Conservation (phyloP, 2,888 invertebrate species). For the Sinentomon sp. region DNA sequence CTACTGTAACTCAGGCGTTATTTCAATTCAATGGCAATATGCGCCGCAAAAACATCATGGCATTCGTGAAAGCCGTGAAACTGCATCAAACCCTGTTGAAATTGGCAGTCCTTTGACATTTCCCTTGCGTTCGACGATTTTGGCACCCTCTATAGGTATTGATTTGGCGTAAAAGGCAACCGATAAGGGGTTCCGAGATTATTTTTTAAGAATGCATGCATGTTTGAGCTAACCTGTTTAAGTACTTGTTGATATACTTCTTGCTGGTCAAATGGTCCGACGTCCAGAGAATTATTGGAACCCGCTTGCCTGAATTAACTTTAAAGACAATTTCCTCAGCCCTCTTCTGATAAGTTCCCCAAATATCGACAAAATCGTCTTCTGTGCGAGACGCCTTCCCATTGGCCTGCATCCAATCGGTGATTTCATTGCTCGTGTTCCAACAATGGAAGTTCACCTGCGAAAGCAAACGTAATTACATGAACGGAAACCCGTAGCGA, state of each 20-base stretch:
- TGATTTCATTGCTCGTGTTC: slow-evolving; percentile 39
- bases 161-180: too few relatives aligned
- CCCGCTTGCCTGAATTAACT: slow-evolving; percentile 26
- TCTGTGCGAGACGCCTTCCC: slow-evolving; percentile 12
- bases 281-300: slow-evolving; percentile 50
- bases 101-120: too few relatives aligned
- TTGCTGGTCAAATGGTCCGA: slow-evolving; percentile 38
- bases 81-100: too few relatives aligned
- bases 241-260: slow-evolving; percentile 31
- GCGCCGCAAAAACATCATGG: too few relatives aligned
- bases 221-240: too few relatives aligned
- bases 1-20: too few relatives aligned
- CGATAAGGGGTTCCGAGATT: background rate
- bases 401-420: slow-evolving; percentile 22
- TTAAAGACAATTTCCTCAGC: slow-evolving; percentile 9
- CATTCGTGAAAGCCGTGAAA: too few relatives aligned
- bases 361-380: slow-evolving; percentile 23
- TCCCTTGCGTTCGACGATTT: too few relatives aligned
- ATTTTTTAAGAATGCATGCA: slow-evolving; percentile 3
- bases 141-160: too few relatives aligned
- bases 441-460: slow-evolving; percentile 38
- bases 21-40: too few relatives aligned
- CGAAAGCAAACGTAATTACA: background rate
- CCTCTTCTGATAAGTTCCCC: slow-evolving; percentile 17
- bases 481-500: too few relatives aligned